phyloP scores from a whole-genome alignment of 92 coral and sea anemone species.

The Parazoanthus swiftii region DNA sequence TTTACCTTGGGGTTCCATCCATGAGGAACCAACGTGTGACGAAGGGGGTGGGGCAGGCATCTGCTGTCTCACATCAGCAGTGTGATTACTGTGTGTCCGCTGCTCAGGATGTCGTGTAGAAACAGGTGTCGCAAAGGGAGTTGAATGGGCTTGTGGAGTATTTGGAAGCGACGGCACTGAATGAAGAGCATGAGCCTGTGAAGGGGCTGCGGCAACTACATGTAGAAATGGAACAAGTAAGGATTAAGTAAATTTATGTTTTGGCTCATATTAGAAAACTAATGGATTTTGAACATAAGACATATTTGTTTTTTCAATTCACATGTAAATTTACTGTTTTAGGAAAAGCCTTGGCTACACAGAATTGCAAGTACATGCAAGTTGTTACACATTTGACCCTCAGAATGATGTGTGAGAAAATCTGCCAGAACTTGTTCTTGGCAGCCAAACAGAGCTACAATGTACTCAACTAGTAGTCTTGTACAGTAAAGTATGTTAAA shows the following conservation, averaged over 20 bases:
- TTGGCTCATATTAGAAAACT: too few relatives aligned
- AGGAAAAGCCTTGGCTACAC: too few relatives aligned
- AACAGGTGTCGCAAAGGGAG: constrained; percentile 34
- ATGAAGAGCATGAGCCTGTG: not conserved
- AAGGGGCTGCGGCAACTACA: not conserved
- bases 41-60: constrained; percentile 59
- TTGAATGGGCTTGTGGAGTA: constrained; percentile 45
- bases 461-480: too few relatives aligned
- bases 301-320: too few relatives aligned
- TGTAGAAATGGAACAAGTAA: not conserved
- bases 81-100: constrained; percentile 75
- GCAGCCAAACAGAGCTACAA: too few relatives aligned
- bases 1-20: constrained; percentile 65
- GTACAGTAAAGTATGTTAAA: too few relatives aligned
- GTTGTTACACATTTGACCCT: too few relatives aligned
- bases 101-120: constrained; percentile 62
- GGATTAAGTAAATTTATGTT: not conserved
- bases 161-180: constrained; percentile 21
- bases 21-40: constrained; percentile 64
- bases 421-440: too few relatives aligned
- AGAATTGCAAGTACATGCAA: too few relatives aligned
- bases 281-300: too few relatives aligned
- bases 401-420: too few relatives aligned
- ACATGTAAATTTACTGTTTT: too few relatives aligned
- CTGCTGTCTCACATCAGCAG: constrained; percentile 83